phyloP scores from a whole-genome alignment of 1,140 invertebrate genomes.

The Xylocopa sonorina region DNA sequence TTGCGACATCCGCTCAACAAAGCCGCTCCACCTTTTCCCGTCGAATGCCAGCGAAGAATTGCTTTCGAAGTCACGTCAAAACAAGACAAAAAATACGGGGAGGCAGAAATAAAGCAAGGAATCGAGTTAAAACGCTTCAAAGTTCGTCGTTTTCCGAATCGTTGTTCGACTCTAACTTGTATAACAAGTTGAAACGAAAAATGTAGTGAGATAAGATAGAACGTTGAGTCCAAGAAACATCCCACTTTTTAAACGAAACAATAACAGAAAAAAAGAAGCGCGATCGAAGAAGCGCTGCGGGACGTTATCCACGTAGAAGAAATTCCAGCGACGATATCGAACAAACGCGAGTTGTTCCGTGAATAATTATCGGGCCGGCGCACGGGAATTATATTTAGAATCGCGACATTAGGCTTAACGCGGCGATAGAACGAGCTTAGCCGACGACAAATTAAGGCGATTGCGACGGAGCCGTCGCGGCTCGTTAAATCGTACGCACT shows the following conservation, averaged over 20 bases:
- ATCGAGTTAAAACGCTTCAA: too few species aligned
- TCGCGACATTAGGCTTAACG: constrained; percentile 38
- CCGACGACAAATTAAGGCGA: constrained; percentile 59
- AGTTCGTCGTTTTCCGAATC: too few species aligned
- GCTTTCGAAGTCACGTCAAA: neutral
- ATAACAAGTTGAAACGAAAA: too few species aligned
- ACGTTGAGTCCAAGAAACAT: too few species aligned
- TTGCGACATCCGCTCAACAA: neutral
- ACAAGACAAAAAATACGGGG: neutral
- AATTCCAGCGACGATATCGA: neutral
- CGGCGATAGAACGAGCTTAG: constrained; percentile 36
- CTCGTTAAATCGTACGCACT: constrained; percentile 62
- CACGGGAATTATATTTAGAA: constrained; percentile 54
- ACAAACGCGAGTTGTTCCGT: constrained; percentile 1
- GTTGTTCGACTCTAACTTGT: too few species aligned
- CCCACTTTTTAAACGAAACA: too few species aligned
- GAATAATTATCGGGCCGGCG: constrained; percentile 18
- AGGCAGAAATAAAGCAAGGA: too few species aligned
- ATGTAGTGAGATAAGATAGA: too few species aligned
- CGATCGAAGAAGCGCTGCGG: neutral
- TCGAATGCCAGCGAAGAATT: neutral
- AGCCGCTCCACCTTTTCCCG: neutral
- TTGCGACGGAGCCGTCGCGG: constrained; percentile 51
- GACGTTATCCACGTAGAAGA: neutral
- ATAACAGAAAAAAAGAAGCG: neutral